Conservation (phyloP, 2,888 invertebrate genomes). For the Agrenia bidenticulata region DNA sequence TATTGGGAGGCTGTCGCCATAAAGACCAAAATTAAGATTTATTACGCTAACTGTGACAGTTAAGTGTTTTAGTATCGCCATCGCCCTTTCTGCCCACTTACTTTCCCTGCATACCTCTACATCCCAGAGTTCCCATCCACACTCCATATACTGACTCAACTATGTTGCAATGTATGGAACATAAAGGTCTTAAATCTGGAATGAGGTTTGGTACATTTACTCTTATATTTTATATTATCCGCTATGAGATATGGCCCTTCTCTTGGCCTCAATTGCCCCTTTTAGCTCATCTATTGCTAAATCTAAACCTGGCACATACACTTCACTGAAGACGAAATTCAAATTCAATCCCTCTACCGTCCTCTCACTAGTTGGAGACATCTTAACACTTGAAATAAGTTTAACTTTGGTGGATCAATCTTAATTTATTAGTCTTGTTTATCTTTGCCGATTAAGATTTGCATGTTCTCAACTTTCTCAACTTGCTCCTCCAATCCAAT, state of each 20-base stretch:
- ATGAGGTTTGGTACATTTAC: constrained; percentile 7
- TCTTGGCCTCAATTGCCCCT: constrained; percentile 8
- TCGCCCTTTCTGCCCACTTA: constrained; percentile 12
- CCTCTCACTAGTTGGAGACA: too few species aligned
- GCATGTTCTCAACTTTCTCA: too few species aligned
- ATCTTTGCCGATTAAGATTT: too few species aligned
- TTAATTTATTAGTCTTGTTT: too few species aligned
- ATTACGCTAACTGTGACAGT: constrained; percentile 44
- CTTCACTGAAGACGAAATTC: too few species aligned
- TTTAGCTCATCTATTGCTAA: background rate
- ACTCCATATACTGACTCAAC: too few species aligned
- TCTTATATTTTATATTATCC: background rate
- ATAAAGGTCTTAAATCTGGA: background rate
- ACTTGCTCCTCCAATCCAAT: too few species aligned
- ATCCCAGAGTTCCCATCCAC: too few species aligned
- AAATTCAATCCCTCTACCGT: too few species aligned
- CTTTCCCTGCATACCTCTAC: background rate
- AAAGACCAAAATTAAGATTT: constrained; percentile 49
- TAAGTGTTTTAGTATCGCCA: constrained; percentile 30
- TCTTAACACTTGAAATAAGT: too few species aligned
- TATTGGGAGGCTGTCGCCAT: constrained; percentile 46
- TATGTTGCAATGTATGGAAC: too few species aligned
- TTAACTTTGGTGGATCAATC: too few species aligned
- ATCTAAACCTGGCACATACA: background rate
- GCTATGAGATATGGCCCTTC: constrained; percentile 1